Conservation (phyloP, 30 jellyfish, hydroid and myxozoan genomes). For the Aurelia sp. region DNA sequence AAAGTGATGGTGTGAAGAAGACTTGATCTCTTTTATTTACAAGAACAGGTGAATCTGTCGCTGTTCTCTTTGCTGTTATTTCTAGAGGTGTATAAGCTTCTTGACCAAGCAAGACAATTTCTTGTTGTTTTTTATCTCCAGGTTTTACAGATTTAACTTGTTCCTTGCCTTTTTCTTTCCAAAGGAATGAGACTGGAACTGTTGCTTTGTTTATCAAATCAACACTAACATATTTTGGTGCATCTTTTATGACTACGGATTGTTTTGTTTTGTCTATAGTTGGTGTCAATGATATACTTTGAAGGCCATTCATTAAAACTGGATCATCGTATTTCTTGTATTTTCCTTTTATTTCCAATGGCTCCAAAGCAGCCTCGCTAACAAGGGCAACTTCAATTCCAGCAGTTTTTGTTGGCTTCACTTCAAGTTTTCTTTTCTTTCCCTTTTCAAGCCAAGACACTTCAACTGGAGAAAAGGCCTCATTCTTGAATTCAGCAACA, state of each 20-base stretch:
- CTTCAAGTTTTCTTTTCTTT: neutral
- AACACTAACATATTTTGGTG: neutral
- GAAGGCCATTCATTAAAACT: constrained; percentile 20
- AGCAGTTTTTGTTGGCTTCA: constrained; percentile 5
- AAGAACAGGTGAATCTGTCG: neutral
- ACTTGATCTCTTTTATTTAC: neutral
- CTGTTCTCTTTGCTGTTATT: neutral
- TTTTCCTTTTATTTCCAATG: constrained; percentile 18
- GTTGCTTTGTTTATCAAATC: neutral
- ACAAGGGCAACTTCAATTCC: neutral
- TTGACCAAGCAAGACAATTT: neutral
- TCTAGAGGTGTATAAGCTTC: neutral
- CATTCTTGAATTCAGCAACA: constrained; percentile 36
- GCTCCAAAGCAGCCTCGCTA: constrained; percentile 14
- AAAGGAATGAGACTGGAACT: neutral
- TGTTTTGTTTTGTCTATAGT: neutral
- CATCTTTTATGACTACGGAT: neutral
- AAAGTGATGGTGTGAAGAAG: neutral
- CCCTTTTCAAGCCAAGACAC: constrained; percentile 51
- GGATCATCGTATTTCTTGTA: constrained; percentile 1
- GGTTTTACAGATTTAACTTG: neutral
- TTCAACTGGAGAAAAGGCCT: constrained; percentile 37
- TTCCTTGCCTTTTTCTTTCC: neutral
- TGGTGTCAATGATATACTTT: constrained; percentile 9
- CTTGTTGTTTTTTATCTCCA: neutral